These are phyloP conservation scores for Euwallacea fornicatus DNA, from an alignment of 1,140 invertebrate species.

Conservation along the genomic window DNA sequence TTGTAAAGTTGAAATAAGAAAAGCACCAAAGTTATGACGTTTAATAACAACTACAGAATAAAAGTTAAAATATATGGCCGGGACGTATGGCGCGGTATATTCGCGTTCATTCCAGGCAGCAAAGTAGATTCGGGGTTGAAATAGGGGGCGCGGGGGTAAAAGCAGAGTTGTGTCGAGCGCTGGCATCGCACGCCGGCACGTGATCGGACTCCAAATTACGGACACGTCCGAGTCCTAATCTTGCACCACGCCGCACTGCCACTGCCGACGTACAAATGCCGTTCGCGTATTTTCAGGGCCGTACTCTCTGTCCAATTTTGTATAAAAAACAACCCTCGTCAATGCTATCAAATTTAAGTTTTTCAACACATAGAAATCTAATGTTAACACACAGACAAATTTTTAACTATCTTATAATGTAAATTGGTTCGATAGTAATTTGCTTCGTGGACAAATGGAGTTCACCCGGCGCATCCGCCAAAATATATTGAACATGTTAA, in stretches of 20 bases:
- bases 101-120: constrained; percentile 11
- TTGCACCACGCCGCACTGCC: constrained; percentile 41
- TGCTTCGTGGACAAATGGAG: too few relatives aligned
- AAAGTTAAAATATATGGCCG: neutral
- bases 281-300: constrained; percentile 37
- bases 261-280: constrained; percentile 46
- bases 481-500: too few relatives aligned
- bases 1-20: neutral
- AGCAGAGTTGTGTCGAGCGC: constrained; percentile 49
- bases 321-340: too few relatives aligned
- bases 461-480: too few relatives aligned
- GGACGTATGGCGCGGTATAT: constrained; percentile 15
- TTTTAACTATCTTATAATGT: too few relatives aligned
- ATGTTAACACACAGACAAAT: too few relatives aligned
- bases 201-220: constrained; percentile 46
- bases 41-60: constrained; percentile 4
- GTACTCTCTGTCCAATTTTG: constrained; percentile 13
- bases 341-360: too few relatives aligned
- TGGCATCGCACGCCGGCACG: constrained; percentile 45
- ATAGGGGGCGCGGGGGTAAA: constrained; percentile 43
- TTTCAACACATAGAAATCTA: too few relatives aligned
- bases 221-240: constrained; percentile 52
- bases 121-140: constrained; percentile 15
- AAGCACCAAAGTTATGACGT: neutral
- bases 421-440: too few relatives aligned